phyloP scores from a whole-genome alignment of 2,797 vertebrate species.

The Astyanax mexicanus region DNA sequence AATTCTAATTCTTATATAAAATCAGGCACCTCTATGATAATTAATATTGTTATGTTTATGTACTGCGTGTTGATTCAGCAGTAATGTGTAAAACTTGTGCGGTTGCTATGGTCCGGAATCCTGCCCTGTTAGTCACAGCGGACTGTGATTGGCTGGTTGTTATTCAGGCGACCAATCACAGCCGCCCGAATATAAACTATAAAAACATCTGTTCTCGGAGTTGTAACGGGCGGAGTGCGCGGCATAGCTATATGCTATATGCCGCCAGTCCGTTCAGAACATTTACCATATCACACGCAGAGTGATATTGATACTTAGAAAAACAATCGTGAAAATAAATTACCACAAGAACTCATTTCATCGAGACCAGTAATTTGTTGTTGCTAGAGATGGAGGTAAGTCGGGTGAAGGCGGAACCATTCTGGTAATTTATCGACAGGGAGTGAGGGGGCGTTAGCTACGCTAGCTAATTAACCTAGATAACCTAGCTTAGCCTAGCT shows the following conservation, averaged over 20 bases:
- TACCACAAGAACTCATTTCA: constrained; percentile 1
- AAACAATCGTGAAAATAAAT: constrained; percentile 38
- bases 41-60: no score
- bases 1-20: no score
- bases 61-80: no score
- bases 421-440: no score
- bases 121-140: neutral
- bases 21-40: no score
- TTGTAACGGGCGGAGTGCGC: constrained; percentile 27
- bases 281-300: neutral
- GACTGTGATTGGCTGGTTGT: constrained; percentile 17
- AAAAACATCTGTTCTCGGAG: no score
- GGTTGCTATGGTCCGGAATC: constrained; percentile 6
- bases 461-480: neutral
- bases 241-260: neutral
- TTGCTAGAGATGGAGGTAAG: constrained; percentile 60
- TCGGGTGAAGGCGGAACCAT: neutral
- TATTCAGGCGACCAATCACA: constrained; percentile 30
- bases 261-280: neutral
- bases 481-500: neutral
- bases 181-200: neutral
- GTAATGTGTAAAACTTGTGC: no score
- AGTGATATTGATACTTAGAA: neutral
- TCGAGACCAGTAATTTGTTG: constrained; percentile 7
- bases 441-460: neutral